Evolutionary conservation across 2,113 vertebrate species (phyloP), one percentile per base, ranked within the genome.

Genomic region (Falco punctatus): DNA sequence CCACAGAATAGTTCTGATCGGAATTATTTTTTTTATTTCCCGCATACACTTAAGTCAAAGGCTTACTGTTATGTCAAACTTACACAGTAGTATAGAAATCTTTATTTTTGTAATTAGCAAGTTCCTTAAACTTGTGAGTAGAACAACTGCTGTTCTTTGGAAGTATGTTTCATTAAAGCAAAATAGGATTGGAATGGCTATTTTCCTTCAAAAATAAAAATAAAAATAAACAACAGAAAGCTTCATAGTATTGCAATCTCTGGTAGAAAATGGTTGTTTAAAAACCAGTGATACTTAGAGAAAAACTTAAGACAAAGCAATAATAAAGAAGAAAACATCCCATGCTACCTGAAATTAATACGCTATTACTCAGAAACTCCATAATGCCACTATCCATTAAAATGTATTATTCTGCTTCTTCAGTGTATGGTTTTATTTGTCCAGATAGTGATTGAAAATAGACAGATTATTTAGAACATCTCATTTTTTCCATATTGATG

Each of bases 51-150:
- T 70, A 72, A 90, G 33, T 81, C 81, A 51, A 83, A 75, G 33
- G 11, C 52, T 80, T 80, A 42, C 24, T 72, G 5, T 55, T 86
- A 73, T 46, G 55, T 15, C 11, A 78, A 61, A 94, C 38, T 55
- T 86, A 38, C n/a, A 49, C 24, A 61, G 5, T 30, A 72, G 10
- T 13, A 23, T 11, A 44, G 44, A 88, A 95, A 32, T 49, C 3
- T 74, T 80, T 46, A 16, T 71, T 95, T 66, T 91, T 81, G 6
- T 55, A 66, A 79, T 82, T 85, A 89, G 11, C 12, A 90, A 42
- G 13, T 77, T 85, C 26, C 21, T 78, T 55, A 79, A 46, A 5
- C 9, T 64, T 55, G 11, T 55, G 46, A 57, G 44, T 71, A 79
- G 54, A 42, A 42, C 66, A 30, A 40, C 32, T 75, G 14, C 2